phyloP scores from a whole-genome alignment of 92 coral and sea anemone species.

The Montipora capitata region DNA sequence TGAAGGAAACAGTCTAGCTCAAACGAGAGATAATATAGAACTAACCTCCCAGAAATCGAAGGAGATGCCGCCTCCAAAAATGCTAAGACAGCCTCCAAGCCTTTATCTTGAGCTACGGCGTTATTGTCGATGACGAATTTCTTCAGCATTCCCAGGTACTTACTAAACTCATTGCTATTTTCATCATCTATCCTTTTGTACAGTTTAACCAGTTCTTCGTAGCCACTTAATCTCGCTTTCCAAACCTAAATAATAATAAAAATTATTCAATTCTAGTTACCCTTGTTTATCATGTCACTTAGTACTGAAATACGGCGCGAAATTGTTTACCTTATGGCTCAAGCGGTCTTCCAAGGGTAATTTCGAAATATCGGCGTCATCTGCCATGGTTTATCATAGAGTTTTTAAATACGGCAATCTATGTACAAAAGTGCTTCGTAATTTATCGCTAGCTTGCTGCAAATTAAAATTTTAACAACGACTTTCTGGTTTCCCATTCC shows the following conservation, averaged over 20 bases:
- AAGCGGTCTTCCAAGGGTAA: conserved; percentile 93
- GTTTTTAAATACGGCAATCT: background rate
- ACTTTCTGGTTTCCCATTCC: conserved; percentile 4
- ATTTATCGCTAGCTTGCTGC: background rate
- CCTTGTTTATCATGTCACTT: background rate
- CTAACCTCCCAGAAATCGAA: conserved; percentile 95
- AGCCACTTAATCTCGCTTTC: conserved; percentile 99
- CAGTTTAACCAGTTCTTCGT: conserved; percentile 90
- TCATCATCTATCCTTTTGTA: conserved; percentile 84
- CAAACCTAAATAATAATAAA: conserved; percentile 82
- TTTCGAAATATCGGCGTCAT: conserved; percentile 89
- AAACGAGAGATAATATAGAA: background rate
- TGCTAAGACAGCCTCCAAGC: conserved; percentile 92
- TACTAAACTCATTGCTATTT: conserved; percentile 91
- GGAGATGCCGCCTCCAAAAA: conserved; percentile 96
- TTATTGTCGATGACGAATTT: conserved; percentile 96
- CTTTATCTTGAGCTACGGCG: conserved; percentile 99
- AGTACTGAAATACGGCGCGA: conserved; percentile 28
- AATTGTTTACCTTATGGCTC: conserved; percentile 83
- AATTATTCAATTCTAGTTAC: background rate
- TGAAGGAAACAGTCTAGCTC: background rate
- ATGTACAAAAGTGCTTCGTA: conserved; percentile 24
- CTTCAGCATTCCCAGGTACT: conserved; percentile 92
- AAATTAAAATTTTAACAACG: conserved; percentile 37
- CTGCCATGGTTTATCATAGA: conserved; percentile 74